Percentiles rank a stretch among this genome's conserved stretches.
phyloP scores from a whole-genome alignment of 1,140 invertebrate genomes.

The Pseudomyrmex pallidus region DNA sequence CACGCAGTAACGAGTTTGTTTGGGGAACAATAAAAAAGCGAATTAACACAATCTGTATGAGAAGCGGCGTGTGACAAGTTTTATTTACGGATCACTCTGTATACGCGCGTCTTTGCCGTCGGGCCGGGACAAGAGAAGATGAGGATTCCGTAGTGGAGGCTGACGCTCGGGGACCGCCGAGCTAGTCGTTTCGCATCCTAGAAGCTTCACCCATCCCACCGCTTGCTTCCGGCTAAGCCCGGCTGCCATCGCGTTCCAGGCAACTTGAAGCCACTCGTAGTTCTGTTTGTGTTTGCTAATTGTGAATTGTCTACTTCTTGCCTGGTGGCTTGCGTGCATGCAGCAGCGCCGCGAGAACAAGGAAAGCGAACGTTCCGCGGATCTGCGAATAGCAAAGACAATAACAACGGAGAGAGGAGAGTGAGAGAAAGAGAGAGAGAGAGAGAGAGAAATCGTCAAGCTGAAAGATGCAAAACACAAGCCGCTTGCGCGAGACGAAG shows the following conservation, averaged over 20 bases:
- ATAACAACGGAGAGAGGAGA: background rate
- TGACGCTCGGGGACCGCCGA: conserved; percentile 75
- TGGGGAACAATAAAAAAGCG: too few relatives aligned
- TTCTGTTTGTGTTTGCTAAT: conserved; percentile 85
- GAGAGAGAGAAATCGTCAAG: background rate
- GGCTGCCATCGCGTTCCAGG: conserved; percentile 73
- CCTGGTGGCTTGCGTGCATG: conserved; percentile 67
- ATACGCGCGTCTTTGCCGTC: conserved; percentile 64
- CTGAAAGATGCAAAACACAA: conserved; percentile 40
- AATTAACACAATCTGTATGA: too few relatives aligned
- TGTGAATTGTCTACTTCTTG: conserved; percentile 85
- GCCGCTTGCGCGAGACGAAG: conserved; percentile 70
- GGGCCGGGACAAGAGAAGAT: conserved; percentile 62
- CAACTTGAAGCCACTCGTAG: conserved; percentile 82
- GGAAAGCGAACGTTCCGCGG: conserved; percentile 5
- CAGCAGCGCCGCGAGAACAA: conserved; percentile 43
- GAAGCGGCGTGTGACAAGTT: background rate
- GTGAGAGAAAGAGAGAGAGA: background rate
- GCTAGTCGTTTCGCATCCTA: conserved; percentile 73
- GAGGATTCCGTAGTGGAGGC: conserved; percentile 69
- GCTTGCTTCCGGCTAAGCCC: conserved; percentile 75
- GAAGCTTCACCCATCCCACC: conserved; percentile 71
- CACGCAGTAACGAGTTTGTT: too few relatives aligned
- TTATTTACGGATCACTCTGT: conserved; percentile 33
- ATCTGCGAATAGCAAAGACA: conserved; percentile 23